A percentile compares a stretch with the other conserved stretches of the same genome.
phyloP scores from a whole-genome alignment of 2,797 vertebrate genomes.

The Lagodon rhomboides region DNA sequence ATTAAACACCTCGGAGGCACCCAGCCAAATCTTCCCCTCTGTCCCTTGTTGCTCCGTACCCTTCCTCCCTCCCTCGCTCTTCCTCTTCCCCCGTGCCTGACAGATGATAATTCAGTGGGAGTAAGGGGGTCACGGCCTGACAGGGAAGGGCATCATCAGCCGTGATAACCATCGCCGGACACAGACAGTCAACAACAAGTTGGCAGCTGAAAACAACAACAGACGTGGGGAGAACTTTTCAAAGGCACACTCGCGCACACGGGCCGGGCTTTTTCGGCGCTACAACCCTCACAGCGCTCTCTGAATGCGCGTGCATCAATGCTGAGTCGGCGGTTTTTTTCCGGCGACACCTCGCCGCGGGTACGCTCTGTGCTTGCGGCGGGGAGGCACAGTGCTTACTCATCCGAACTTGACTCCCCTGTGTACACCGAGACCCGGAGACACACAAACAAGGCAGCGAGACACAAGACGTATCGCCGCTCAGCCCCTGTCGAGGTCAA shows the following conservation, averaged over 20 bases:
- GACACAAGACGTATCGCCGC: constrained; percentile 43
- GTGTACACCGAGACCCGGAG: constrained; percentile 48
- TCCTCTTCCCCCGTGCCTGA: constrained; percentile 50
- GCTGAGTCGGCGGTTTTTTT: constrained; percentile 57
- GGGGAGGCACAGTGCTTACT: constrained; percentile 69
- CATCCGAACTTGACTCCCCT: constrained; percentile 71
- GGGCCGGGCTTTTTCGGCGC: constrained; percentile 17
- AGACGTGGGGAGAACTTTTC: constrained; percentile 69
- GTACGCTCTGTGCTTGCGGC: constrained; percentile 56
- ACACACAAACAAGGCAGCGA: constrained; percentile 39
- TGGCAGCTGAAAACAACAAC: constrained; percentile 72
- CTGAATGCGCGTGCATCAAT: constrained; percentile 23
- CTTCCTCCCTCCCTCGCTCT: constrained; percentile 21
- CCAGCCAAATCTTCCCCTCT: constrained; percentile 79
- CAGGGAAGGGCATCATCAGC: constrained; percentile 79
- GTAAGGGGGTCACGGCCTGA: constrained; percentile 75
- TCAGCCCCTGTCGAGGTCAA: constrained; percentile 69
- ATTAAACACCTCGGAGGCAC: constrained; percentile 86
- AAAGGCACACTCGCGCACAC: constrained; percentile 58
- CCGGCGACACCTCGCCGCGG: constrained; percentile 3
- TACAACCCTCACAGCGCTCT: constrained; percentile 13
- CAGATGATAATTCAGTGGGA: constrained; percentile 80
- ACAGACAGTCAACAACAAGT: constrained; percentile 74
- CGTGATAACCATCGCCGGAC: constrained; percentile 76
- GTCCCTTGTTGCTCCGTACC: constrained; percentile 56